Evolutionary conservation across 30 jellyfish, hydroid and myxozoan species (phyloP).

Genomic region (Sanderia malayensis): DNA sequence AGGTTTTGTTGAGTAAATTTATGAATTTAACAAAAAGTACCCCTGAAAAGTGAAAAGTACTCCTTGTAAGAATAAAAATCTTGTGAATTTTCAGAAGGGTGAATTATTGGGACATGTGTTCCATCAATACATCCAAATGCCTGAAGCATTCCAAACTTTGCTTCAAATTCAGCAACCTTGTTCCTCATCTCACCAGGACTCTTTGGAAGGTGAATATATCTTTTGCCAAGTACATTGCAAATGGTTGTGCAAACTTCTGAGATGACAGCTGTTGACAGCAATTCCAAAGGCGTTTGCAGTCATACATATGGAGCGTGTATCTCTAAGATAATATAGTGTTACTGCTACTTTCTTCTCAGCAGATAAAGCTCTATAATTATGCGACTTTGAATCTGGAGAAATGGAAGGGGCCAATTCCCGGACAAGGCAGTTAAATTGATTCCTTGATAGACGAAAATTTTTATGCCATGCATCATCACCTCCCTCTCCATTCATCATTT

Average conservation of each 20-base stretch:
- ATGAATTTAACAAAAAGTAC: too few relatives aligned
- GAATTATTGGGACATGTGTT: conserved; percentile 41
- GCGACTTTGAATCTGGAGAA: conserved; percentile 34
- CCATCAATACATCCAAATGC: conserved; percentile 66
- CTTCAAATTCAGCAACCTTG: conserved; percentile 32
- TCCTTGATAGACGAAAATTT: conserved; percentile 31
- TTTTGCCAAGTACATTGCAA: conserved; percentile 18
- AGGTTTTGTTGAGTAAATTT: background rate
- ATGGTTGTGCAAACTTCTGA: conserved; percentile 37
- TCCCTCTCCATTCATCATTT: conserved; percentile 31
- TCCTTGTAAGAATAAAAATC: conserved; percentile 27
- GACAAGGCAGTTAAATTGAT: conserved; percentile 12
- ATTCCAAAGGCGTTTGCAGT: conserved; percentile 55
- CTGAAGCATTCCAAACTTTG: conserved; percentile 40
- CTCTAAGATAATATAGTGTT: conserved; percentile 36
- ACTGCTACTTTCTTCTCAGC: conserved; percentile 61
- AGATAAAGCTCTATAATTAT: conserved; percentile 19
- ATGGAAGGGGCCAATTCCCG: conserved; percentile 21
- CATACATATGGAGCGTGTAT: conserved; percentile 46
- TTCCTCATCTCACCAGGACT: conserved; percentile 12
- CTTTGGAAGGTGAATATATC: conserved; percentile 12
- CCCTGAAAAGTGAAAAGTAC: conserved; percentile 20
- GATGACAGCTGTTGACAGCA: conserved; percentile 18
- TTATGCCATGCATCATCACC: conserved; percentile 36
- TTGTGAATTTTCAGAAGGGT: conserved; percentile 33